phyloP scores from a whole-genome alignment of 2,113 vertebrate species.

The Phalacrocorax pelagicus region DNA sequence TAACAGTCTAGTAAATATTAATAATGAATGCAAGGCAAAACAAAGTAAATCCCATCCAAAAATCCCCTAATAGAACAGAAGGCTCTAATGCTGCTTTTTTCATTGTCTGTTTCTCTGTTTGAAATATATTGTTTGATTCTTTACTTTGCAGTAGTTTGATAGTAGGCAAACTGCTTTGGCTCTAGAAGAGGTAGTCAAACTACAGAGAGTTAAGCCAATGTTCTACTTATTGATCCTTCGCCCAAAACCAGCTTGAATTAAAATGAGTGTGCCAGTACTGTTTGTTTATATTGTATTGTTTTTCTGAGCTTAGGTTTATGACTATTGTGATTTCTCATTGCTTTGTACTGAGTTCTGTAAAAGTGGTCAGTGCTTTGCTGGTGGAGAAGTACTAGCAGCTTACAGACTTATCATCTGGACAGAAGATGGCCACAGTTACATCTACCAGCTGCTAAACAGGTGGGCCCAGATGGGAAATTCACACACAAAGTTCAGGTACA shows the following conservation, averaged over 20 bases:
- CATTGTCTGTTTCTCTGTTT: background rate
- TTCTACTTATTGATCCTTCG: background rate
- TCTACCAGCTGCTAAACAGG: conserved; percentile 89
- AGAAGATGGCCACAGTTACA: conserved; percentile 77
- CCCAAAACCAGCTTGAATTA: background rate
- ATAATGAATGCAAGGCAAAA: background rate
- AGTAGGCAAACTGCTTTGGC: background rate
- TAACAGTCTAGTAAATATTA: background rate
- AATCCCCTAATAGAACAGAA: background rate
- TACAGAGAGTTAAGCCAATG: background rate
- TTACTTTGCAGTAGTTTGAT: background rate
- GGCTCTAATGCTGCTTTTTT: background rate
- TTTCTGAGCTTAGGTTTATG: conserved; percentile 73
- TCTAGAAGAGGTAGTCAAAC: background rate
- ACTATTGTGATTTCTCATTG: conserved; percentile 82
- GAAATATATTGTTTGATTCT: background rate
- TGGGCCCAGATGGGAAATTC: conserved; percentile 77
- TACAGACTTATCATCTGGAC: conserved; percentile 82
- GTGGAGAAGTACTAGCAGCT: conserved; percentile 79
- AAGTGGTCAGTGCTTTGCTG: conserved; percentile 69
- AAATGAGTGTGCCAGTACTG: background rate
- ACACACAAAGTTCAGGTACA: conserved; percentile 77
- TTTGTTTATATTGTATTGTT: background rate
- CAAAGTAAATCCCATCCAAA: background rate
- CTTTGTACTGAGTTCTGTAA: conserved; percentile 72